These are phyloP conservation scores for Centroberyx gerrardi DNA, from an alignment of 2,797 vertebrate genomes.

Conservation along the genomic window DNA sequence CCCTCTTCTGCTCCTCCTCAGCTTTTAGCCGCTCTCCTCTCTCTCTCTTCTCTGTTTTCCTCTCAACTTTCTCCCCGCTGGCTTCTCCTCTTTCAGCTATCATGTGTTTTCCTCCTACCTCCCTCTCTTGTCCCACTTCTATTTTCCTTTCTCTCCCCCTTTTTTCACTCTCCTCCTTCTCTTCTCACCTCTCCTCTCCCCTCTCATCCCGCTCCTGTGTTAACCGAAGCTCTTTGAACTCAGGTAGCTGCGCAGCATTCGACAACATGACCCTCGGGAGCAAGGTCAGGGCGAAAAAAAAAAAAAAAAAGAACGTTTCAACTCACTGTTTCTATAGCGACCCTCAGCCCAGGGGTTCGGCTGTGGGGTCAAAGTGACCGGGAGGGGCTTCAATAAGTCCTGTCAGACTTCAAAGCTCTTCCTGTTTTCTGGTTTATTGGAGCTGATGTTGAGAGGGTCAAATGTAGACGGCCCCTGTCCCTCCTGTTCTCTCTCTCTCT, in stretches of 20 bases:
- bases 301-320: slow-evolving; percentile 57
- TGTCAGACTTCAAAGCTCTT: slow-evolving; percentile 73
- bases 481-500: slow-evolving; percentile 7
- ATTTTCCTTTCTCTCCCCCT: slow-evolving; percentile 7
- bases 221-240: slow-evolving; percentile 58
- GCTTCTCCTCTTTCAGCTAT: slow-evolving; percentile 12
- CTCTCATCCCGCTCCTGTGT: neutral
- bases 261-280: slow-evolving; percentile 63
- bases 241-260: slow-evolving; percentile 76
- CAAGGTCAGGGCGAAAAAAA: slow-evolving; percentile 44
- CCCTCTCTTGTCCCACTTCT: neutral
- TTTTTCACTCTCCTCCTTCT: slow-evolving; percentile 2
- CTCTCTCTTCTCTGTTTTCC: neutral
- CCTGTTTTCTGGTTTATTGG: slow-evolving; percentile 50
- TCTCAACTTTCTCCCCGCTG: slow-evolving; percentile 8
- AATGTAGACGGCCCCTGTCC: slow-evolving; percentile 36
- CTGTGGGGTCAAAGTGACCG: slow-evolving; percentile 60
- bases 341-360: slow-evolving; percentile 32
- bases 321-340: slow-evolving; percentile 66
- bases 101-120: slow-evolving; percentile 5
- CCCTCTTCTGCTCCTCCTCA: slow-evolving; percentile 8
- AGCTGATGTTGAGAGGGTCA: slow-evolving; percentile 50
- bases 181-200: slow-evolving; percentile 11
- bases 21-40: slow-evolving; percentile 10
- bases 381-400: slow-evolving; percentile 38